Base-by-base conservation (phyloP, 2,888 invertebrate genomes). In the Lobophora halterata region DNA sequence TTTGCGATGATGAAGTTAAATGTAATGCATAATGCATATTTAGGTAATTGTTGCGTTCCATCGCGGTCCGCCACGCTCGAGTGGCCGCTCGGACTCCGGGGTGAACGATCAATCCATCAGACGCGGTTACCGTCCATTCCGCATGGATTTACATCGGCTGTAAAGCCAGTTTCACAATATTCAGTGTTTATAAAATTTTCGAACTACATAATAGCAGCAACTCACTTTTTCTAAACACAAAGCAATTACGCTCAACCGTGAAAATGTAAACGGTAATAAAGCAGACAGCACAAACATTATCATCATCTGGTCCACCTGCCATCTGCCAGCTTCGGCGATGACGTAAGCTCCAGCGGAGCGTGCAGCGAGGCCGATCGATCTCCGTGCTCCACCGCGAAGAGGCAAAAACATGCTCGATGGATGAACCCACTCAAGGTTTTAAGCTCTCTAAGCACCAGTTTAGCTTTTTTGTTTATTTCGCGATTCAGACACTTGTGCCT, bases 321-420 rank as follows among this genome's bases (percentile, higher is more conserved):
- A 61, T 50, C 60, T 58, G 58, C 46, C 47, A 42, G 55, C 52
- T 46, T 44, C 51, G 41, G 49, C 44, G 31, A 46, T 64, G 61
- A 65, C 63, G 66, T 46, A 61, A 65, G 42, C 35, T 44, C 23
- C 55, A 48, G 43, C 58, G 51, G 36, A 66, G 60, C 64, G 59
- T 63, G 61, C 52, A 49, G 41, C 57, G 60, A 64, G 55, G 54
- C 57, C 52, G 61, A 69, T 68, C 60, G 61, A 62, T 60, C 55
- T 47, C 9, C 13, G 26, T 31, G 31, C 31, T 21, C 31, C 28
- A 19, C n/a, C 25, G 18, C 9, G n/a, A 49, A 48, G 45, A 37
- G 49, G 48, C 23, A 46, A 55, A 31, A 45, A 51, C 31, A 33
- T 25, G 19, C 32, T 39, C 49, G 35, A 53, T 45, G 18, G 38